These are phyloP conservation scores for Eupithecia inturbata DNA, from an alignment of 2,888 invertebrate species.

Conservation along the genomic window DNA sequence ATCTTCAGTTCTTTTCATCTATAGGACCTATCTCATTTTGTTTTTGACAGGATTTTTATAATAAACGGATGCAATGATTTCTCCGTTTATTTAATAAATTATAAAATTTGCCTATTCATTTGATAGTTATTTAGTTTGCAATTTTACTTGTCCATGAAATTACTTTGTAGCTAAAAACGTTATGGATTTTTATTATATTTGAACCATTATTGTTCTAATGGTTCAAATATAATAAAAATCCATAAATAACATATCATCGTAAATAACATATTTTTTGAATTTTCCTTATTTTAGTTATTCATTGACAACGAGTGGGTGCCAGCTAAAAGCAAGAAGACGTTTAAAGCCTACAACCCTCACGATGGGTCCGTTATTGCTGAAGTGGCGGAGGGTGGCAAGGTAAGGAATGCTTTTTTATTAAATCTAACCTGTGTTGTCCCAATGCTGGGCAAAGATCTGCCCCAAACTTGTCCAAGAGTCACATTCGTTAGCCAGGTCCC, in stretches of 20 bases:
- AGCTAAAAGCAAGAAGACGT: slow-evolving; percentile 91
- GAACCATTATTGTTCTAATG: no score
- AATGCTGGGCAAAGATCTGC: no score
- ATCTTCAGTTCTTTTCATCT: no score
- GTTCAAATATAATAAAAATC: no score
- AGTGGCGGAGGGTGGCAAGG: slow-evolving; percentile 93
- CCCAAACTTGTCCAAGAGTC: no score
- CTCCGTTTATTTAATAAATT: neutral
- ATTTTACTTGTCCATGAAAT: neutral
- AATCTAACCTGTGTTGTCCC: no score
- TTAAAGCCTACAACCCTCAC: slow-evolving; percentile 90
- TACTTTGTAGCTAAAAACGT: neutral
- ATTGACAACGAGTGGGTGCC: slow-evolving; percentile 84
- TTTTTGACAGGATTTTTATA: no score
- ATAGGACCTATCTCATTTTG: no score
- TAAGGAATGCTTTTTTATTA: slow-evolving; percentile 65
- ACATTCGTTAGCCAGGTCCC: no score
- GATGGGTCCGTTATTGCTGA: slow-evolving; percentile 88
- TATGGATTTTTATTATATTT: neutral
- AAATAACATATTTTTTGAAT: neutral
- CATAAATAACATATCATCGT: no score
- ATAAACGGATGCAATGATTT: no score
- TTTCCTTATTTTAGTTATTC: slow-evolving; percentile 55
- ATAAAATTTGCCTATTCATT: neutral
- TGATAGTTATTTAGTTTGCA: neutral